A percentile compares a stretch with the other conserved stretches of the same genome.
Conservation (phyloP, 2,797 vertebrate genomes). For the Trachurus trachurus region DNA sequence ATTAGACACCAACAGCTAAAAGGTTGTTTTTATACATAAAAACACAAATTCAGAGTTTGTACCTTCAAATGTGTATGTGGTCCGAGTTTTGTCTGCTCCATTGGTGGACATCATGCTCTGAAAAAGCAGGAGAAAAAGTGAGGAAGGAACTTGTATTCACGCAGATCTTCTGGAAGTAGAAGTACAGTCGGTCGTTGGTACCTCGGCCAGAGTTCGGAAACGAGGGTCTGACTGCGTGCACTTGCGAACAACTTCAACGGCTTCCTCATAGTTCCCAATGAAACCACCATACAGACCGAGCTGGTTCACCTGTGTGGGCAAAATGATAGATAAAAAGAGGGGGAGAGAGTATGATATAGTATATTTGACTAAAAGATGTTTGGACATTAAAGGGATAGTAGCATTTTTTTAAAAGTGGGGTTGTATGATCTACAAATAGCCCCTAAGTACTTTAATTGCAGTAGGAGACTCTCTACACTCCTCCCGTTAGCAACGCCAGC, state of each 20-base stretch:
- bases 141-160: neutral
- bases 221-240: constrained; percentile 78
- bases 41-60: neutral
- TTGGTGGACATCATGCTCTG: constrained; percentile 84
- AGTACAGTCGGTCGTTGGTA: constrained; percentile 26
- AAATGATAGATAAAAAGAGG: neutral
- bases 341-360: too few relatives aligned
- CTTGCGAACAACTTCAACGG: constrained; percentile 79
- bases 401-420: too few relatives aligned
- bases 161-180: neutral
- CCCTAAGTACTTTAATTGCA: too few relatives aligned
- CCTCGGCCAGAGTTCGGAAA: constrained; percentile 85
- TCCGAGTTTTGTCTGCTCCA: constrained; percentile 71
- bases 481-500: too few relatives aligned
- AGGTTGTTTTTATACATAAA: neutral
- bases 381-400: too few relatives aligned
- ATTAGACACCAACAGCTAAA: constrained; percentile 5
- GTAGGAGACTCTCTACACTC: too few relatives aligned
- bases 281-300: constrained; percentile 85
- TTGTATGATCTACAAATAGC: too few relatives aligned
- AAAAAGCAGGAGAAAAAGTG: constrained; percentile 13
- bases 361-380: neutral
- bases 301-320: constrained; percentile 80
- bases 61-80: constrained; percentile 85
- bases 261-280: constrained; percentile 85